Base-by-base conservation (phyloP, 2,113 vertebrate species). In the Burhinus bistriatus region DNA sequence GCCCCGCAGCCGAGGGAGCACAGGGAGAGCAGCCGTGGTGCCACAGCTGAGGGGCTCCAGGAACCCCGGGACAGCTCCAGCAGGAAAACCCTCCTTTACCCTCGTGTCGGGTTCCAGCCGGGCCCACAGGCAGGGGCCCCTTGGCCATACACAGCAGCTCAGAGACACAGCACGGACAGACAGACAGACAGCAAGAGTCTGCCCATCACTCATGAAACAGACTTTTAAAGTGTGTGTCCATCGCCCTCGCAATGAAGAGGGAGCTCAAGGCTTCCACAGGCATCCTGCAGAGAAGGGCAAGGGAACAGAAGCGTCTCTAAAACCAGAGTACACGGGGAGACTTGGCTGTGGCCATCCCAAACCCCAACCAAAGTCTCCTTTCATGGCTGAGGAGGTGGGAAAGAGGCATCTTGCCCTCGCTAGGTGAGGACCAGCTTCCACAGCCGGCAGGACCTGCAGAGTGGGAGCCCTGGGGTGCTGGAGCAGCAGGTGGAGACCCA, bases 381-480 rank as follows among this genome's bases (percentile, higher is more conserved):
- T 9, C 68, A 45, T 9, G 7, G 61, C 19, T 44, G 36, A 26
- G n/a, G 57, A 16, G 26, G 44, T 11, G 21, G 45, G 12, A n/a
- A 52, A 57, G 55, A 5, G 15, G 23, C 51, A 65, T 9, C 54
- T n/a, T 15, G 16, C 17, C 51, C 17, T 68, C 9, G 2, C 47
- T 16, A 51, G 15, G 42, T 4, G 2, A 6, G 19, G 22, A 29
- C 12, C 40, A 75, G 21, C 57, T 80, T 76, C 68, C 51, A 34
- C 9, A n/a, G 34, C 16, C 1, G 0, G 19, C 7, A 30, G 70
- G 36, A 65, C 32, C 38, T 1, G 0, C 61, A 13, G n/a, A 16
- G 17, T 14, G 7, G 62, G 47, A 68, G 21, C 51, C 61, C 9
- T 5, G 7, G 22, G 47, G 25, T 68, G 30, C 61, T 55, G 30